Conservation (phyloP, 1,140 invertebrate genomes). For the Drosophila melanica region DNA sequence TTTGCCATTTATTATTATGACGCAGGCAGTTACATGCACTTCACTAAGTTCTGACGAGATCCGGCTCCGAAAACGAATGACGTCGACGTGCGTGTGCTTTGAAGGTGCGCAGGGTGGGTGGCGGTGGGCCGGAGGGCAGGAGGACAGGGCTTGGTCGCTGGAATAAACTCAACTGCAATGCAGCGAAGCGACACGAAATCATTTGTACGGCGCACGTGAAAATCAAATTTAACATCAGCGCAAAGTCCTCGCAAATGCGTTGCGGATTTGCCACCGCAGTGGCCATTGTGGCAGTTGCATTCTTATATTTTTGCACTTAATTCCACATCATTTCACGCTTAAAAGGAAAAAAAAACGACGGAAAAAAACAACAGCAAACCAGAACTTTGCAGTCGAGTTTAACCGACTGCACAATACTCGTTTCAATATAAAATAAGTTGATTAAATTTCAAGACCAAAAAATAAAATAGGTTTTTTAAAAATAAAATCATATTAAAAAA, state of each 20-base stretch:
- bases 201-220: slow-evolving; percentile 63
- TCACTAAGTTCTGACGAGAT: slow-evolving; percentile 22
- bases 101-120: neutral
- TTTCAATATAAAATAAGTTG: too few relatives aligned
- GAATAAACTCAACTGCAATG: neutral
- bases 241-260: slow-evolving; percentile 16
- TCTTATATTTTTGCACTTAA: slow-evolving; percentile 37
- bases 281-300: slow-evolving; percentile 50
- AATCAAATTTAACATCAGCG: slow-evolving; percentile 51
- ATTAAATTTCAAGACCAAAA: too few relatives aligned
- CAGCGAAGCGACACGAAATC: slow-evolving; percentile 54
- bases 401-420: too few relatives aligned
- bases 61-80: neutral
- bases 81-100: slow-evolving; percentile 25
- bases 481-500: neutral
- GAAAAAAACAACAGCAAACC: neutral
- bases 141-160: too few relatives aligned
- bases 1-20: slow-evolving; percentile 68
- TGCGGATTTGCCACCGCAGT: slow-evolving; percentile 18
- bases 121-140: neutral
- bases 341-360: neutral
- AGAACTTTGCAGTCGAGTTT: neutral
- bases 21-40: slow-evolving; percentile 48
- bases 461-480: too few relatives aligned
- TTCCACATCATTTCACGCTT: slow-evolving; percentile 41